Conservation (phyloP, 30 jellyfish, hydroid and myxozoan genomes). For the Pelagia noctiluca region DNA sequence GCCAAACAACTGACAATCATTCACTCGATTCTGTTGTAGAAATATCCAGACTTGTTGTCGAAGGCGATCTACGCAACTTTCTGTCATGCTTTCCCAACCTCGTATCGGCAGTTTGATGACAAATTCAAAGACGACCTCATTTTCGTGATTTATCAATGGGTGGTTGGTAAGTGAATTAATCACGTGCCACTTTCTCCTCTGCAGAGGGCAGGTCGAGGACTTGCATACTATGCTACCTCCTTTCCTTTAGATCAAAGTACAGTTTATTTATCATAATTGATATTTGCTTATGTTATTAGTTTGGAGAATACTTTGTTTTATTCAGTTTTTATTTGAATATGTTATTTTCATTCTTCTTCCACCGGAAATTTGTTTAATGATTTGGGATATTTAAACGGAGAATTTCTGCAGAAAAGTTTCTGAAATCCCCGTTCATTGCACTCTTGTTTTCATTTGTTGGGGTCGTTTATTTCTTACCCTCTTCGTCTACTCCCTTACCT, state of each 20-base stretch:
- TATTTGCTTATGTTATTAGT: not conserved
- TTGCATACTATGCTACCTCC: no score
- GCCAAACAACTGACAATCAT: not conserved
- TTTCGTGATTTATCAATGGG: slow-evolving; percentile 61
- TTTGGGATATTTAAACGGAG: no score
- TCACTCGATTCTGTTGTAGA: slow-evolving; percentile 23
- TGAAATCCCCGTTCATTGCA: no score
- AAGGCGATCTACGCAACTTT: slow-evolving; percentile 80
- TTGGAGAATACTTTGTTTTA: not conserved
- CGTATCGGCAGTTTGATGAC: slow-evolving; percentile 89
- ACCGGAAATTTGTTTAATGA: no score
- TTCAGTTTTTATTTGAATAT: not conserved
- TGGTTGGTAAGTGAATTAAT: slow-evolving; percentile 64
- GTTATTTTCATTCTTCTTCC: not conserved
- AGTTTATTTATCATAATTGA: not conserved
- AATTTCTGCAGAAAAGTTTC: no score
- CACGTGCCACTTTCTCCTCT: no score
- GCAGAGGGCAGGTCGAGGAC: no score
- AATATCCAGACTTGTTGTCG: slow-evolving; percentile 74
- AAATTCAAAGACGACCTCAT: slow-evolving; percentile 73
- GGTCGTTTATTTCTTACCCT: not conserved
- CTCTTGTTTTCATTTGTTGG: no score
- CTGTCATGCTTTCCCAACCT: slow-evolving; percentile 88
- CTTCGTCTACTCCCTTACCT: no score
- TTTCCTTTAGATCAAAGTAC: not conserved